These are phyloP conservation scores for Coilia nasus DNA, from an alignment of 2,797 vertebrate genomes.

Conservation along the genomic window DNA sequence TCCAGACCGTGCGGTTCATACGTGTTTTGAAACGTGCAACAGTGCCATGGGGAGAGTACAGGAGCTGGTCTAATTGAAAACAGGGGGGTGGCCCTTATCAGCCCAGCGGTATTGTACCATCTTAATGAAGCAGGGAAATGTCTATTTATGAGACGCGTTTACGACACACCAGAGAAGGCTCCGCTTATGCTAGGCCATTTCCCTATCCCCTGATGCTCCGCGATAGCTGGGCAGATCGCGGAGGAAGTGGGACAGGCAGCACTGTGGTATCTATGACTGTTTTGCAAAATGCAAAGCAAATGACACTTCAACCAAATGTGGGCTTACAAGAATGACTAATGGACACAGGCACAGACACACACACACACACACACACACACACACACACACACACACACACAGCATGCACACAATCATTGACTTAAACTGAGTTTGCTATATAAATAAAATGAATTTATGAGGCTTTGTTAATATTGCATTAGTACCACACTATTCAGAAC, in stretches of 20 bases:
- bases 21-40: background rate
- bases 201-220: background rate
- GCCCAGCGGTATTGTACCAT: background rate
- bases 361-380: background rate
- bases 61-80: background rate
- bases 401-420: no score
- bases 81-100: background rate
- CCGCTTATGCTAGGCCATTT: background rate
- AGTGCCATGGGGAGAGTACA: background rate
- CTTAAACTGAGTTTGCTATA: no score
- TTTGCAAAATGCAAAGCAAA: slow-evolving; percentile 17
- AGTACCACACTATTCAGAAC: no score
- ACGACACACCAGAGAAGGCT: background rate
- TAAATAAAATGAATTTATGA: no score
- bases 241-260: background rate
- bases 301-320: background rate
- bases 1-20: background rate
- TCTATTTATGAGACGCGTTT: background rate
- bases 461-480: no score
- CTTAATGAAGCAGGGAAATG: background rate
- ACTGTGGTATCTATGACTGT: background rate
- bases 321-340: background rate
- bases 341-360: background rate
- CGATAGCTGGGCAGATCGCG: background rate
- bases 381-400: no score